A percentile compares a stretch with the other conserved stretches of the same genome.
phyloP scores from a whole-genome alignment of 1,140 invertebrate species.

The Neodiprion lecontei region DNA sequence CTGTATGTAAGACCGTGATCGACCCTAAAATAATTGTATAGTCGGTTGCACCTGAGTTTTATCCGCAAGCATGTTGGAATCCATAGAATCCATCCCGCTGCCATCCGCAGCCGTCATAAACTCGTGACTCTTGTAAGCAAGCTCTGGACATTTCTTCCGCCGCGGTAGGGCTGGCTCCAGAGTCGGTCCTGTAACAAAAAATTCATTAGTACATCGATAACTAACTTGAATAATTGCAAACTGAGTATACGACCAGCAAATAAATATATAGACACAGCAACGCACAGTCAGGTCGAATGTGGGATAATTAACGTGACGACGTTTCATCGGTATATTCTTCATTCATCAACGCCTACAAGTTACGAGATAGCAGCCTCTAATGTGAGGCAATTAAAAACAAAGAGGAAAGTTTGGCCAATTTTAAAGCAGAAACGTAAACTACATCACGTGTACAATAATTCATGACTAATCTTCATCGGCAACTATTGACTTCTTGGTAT shows the following conservation, averaged over 20 bases:
- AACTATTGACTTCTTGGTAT: too few species aligned
- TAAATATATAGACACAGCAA: not conserved
- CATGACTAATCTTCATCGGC: too few species aligned
- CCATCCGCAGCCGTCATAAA: constrained; percentile 72
- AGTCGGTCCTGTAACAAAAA: constrained; percentile 61
- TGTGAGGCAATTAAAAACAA: too few species aligned
- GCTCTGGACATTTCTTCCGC: constrained; percentile 85
- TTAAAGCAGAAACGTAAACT: too few species aligned
- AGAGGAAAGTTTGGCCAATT: too few species aligned
- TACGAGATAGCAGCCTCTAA: too few species aligned
- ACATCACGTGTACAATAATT: too few species aligned
- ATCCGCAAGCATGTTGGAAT: constrained; percentile 59
- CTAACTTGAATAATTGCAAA: not conserved
- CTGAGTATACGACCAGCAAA: not conserved
- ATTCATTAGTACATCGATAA: not conserved
- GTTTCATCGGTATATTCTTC: not conserved
- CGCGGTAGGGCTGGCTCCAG: constrained; percentile 83
- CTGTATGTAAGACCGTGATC: too few species aligned
- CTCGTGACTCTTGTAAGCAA: constrained; percentile 84
- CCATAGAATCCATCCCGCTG: constrained; percentile 58
- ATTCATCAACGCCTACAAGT: too few species aligned
- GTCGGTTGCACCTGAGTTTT: constrained; percentile 49
- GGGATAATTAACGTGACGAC: not conserved
- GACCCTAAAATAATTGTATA: not conserved
- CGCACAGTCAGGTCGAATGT: too few species aligned